Conservation (phyloP, 1,140 invertebrate genomes). For the Schlechtendalia chinensis region DNA sequence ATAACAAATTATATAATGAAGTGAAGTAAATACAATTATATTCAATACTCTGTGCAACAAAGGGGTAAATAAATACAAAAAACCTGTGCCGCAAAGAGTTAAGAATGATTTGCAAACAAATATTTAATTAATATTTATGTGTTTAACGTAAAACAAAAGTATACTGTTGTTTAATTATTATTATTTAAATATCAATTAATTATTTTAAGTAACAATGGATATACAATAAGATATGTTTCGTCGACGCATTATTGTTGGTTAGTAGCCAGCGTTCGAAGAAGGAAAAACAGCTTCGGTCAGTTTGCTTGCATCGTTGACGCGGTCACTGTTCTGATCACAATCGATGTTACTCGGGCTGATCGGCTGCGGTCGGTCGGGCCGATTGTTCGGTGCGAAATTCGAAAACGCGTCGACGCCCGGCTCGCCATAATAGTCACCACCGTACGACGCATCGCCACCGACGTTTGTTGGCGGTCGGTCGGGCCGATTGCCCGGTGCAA, state of each 20-base stretch:
- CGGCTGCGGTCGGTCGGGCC: not conserved
- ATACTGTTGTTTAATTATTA: not conserved
- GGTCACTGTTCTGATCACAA: not conserved
- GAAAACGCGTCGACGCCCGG: not conserved
- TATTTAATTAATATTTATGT: too few relatives aligned
- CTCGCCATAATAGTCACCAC: not conserved
- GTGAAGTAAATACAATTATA: too few relatives aligned
- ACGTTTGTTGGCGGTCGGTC: not conserved
- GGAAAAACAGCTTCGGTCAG: not conserved
- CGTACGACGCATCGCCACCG: too few relatives aligned
- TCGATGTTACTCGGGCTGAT: not conserved
- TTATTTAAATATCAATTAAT: not conserved
- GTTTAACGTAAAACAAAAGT: not conserved
- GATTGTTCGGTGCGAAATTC: constrained; percentile 29
- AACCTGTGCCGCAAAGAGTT: too few relatives aligned
- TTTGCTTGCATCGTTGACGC: too few relatives aligned
- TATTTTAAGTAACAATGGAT: not conserved
- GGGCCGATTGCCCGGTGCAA: constrained; percentile 13
- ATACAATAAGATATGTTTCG: not conserved
- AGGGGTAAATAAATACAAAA: too few relatives aligned
- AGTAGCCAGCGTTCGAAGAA: not conserved
- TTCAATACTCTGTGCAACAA: too few relatives aligned
- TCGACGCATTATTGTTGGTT: not conserved
- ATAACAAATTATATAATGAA: too few relatives aligned
- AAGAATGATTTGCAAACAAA: too few relatives aligned